Percentiles rank a stretch among this genome's conserved stretches.
Conservation (phyloP, 2,888 invertebrate genomes). For the Pammene aurita region DNA sequence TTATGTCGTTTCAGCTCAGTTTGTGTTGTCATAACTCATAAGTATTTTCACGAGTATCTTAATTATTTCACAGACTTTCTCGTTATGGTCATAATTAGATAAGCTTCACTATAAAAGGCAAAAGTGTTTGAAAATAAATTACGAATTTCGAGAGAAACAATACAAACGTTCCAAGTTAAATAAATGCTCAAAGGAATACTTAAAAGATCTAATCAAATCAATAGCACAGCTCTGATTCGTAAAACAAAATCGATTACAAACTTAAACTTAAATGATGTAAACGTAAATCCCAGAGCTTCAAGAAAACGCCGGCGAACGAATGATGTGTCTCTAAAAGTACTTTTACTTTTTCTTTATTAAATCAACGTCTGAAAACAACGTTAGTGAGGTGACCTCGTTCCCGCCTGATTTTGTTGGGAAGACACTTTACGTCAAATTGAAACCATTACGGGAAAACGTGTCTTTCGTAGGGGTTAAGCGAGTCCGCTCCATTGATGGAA, state of each 20-base stretch:
- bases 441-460: conserved; percentile 64
- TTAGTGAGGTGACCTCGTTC: conserved; percentile 43
- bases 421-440: conserved; percentile 66
- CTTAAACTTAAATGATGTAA: conserved; percentile 6
- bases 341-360: conserved; percentile 43
- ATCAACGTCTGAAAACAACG: conserved; percentile 41
- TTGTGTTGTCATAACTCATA: no score
- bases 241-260: conserved; percentile 7
- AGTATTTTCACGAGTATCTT: no score
- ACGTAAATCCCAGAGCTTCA: conserved; percentile 19
- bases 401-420: conserved; percentile 52
- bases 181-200: no score
- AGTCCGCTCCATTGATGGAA: conserved; percentile 53
- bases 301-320: conserved; percentile 25
- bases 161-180: no score
- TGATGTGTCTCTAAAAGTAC: conserved; percentile 38
- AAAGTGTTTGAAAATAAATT: no score
- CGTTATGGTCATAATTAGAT: no score
- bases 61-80: no score
- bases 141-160: no score
- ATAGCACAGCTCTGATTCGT: neutral
- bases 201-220: neutral
- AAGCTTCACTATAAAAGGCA: no score
- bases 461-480: conserved; percentile 58
- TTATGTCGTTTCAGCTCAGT: no score